Percentiles rank a stretch among this genome's conserved stretches.
These are phyloP conservation scores for Protomyctophum bolini DNA, from an alignment of 2,113 vertebrate genomes.

Conservation along the genomic window DNA sequence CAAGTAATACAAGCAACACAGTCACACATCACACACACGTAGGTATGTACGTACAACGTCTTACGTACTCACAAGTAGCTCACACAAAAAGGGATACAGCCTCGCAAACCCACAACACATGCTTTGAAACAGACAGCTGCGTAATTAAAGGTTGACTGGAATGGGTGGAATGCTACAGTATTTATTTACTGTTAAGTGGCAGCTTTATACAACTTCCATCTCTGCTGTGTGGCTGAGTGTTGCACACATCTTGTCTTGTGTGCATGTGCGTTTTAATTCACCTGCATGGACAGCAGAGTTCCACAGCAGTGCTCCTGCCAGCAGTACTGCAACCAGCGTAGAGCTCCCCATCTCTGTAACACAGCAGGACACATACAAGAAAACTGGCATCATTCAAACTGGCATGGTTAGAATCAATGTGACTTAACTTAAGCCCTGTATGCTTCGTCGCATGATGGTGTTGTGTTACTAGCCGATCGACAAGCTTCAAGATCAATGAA, in stretches of 20 bases:
- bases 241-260: background rate
- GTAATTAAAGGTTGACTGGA: background rate
- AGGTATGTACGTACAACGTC: background rate
- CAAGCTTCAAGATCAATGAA: too few species aligned
- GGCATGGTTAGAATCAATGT: too few species aligned
- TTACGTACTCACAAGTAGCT: background rate
- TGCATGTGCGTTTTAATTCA: constrained; percentile 43
- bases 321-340: constrained; percentile 51
- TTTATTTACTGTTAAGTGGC: too few species aligned
- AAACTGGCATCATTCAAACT: background rate
- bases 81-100: background rate
- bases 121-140: background rate
- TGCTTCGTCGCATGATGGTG: too few species aligned
- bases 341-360: constrained; percentile 72
- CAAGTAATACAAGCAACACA: constrained; percentile 3
- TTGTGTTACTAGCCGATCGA: too few species aligned
- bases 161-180: background rate
- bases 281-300: constrained; percentile 57
- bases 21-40: background rate
- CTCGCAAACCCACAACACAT: background rate
- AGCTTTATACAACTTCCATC: too few species aligned
- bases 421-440: too few species aligned
- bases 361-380: constrained; percentile 18
- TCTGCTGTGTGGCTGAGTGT: background rate
- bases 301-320: constrained; percentile 56